Evolutionary conservation across 1,140 invertebrate species (phyloP).

Genomic region (Polypedilum vanderplanki): DNA sequence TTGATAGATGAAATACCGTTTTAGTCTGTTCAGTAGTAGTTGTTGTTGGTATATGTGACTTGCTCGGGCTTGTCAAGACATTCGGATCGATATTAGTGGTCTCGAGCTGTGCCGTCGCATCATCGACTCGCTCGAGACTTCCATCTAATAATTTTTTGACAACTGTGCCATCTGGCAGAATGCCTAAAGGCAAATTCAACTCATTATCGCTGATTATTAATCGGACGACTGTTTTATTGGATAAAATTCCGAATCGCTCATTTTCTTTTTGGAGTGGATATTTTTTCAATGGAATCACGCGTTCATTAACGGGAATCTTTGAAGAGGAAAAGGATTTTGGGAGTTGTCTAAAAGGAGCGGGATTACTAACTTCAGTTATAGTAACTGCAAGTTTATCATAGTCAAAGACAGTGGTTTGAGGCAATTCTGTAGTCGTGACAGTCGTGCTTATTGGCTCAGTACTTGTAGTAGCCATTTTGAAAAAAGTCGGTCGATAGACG

Average conservation of each 20-base stretch:
- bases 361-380: slow-evolving; percentile 30
- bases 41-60: background rate
- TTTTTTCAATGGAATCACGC: slow-evolving; percentile 34
- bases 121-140: slow-evolving; percentile 61
- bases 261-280: slow-evolving; percentile 52
- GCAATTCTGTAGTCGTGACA: background rate
- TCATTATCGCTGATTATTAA: slow-evolving; percentile 59
- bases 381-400: no score
- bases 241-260: slow-evolving; percentile 61
- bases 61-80: slow-evolving; percentile 49
- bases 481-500: no score
- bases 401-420: background rate
- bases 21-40: slow-evolving; percentile 15
- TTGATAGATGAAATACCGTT: slow-evolving; percentile 23
- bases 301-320: slow-evolving; percentile 30
- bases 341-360: slow-evolving; percentile 28
- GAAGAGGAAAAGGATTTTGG: slow-evolving; percentile 29
- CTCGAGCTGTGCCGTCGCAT: slow-evolving; percentile 29
- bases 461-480: background rate
- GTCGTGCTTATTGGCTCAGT: background rate
- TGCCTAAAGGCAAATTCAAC: slow-evolving; percentile 47
- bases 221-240: slow-evolving; percentile 65
- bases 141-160: slow-evolving; percentile 63
- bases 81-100: slow-evolving; percentile 45
- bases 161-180: slow-evolving; percentile 63